Evolutionary conservation across 2,797 vertebrate species (phyloP).

Genomic region (Gastrophryne carolinensis): DNA sequence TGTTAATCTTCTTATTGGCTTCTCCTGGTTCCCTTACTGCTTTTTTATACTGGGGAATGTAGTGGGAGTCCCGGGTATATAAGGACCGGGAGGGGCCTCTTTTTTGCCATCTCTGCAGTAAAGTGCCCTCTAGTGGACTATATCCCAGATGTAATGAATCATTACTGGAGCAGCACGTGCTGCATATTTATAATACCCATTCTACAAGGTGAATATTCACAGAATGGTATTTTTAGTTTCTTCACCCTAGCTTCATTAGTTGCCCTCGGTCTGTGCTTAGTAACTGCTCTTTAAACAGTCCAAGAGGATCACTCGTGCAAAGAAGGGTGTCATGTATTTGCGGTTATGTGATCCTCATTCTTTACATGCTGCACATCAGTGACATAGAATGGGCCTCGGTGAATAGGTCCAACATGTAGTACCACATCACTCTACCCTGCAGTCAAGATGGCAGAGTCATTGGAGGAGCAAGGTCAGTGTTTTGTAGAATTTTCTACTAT

Average conservation of each 20-base stretch:
- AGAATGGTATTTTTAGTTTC: neutral
- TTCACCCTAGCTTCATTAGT: neutral
- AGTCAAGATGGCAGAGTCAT: constrained; percentile 36
- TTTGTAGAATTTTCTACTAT: constrained; percentile 17
- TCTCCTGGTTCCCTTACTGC: no score
- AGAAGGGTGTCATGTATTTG: constrained; percentile 15
- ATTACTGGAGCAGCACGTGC: no score
- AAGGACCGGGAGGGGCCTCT: no score
- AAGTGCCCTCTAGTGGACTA: no score
- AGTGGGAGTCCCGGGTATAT: no score
- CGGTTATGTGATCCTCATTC: constrained; percentile 35
- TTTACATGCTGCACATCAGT: constrained; percentile 26
- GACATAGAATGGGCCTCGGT: constrained; percentile 3
- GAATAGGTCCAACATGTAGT: neutral
- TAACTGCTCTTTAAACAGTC: neutral
- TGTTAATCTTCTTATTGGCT: no score
- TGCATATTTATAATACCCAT: no score
- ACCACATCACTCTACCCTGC: neutral
- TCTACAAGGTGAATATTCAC: no score
- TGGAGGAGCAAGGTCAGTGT: constrained; percentile 46
- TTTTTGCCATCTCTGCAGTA: no score
- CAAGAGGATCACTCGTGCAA: neutral
- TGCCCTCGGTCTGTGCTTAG: neutral
- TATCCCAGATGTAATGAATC: no score
- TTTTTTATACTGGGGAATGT: no score